Conservation (phyloP, 1,140 invertebrate species). For the Marisa cornuarietis region DNA sequence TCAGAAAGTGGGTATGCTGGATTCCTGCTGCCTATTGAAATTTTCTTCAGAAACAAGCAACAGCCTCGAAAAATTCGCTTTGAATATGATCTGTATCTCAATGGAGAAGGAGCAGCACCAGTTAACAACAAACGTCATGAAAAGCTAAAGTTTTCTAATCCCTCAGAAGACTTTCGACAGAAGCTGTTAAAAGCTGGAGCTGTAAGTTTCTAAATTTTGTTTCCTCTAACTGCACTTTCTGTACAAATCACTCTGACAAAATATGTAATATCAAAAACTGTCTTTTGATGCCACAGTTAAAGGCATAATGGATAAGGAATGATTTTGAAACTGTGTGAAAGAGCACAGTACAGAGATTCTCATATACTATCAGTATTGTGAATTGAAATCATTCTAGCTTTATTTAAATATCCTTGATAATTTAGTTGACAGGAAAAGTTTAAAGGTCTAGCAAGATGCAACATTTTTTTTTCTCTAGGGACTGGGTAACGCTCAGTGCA, state of each 20-base stretch:
- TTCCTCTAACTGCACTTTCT: not conserved
- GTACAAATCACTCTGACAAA: not conserved
- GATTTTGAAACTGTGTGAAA: too few species aligned
- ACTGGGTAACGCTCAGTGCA: too few species aligned
- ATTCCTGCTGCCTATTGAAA: conserved; percentile 88
- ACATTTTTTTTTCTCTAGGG: too few species aligned
- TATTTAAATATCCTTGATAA: too few species aligned
- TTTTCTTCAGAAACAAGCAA: conserved; percentile 90
- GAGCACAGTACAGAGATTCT: too few species aligned
- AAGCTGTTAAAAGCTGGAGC: conserved; percentile 90
- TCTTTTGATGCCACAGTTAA: too few species aligned
- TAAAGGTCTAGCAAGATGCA: too few species aligned
- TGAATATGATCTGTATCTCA: conserved; percentile 86
- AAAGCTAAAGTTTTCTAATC: conserved; percentile 83
- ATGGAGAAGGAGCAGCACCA: conserved; percentile 74
- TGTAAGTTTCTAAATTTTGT: conserved; percentile 64
- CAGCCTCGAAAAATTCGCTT: conserved; percentile 89
- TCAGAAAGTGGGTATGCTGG: conserved; percentile 95
- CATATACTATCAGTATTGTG: too few species aligned
- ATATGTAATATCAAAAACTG: too few species aligned
- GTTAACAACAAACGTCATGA: conserved; percentile 75
- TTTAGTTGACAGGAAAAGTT: too few species aligned
- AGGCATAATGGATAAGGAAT: too few species aligned
- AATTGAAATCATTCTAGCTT: too few species aligned
- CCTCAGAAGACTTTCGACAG: conserved; percentile 87